Percentiles rank a stretch among this genome's conserved stretches.
Evolutionary conservation across 2,888 invertebrate genomes (phyloP).

Genomic region (Ctenicera cuprea): DNA sequence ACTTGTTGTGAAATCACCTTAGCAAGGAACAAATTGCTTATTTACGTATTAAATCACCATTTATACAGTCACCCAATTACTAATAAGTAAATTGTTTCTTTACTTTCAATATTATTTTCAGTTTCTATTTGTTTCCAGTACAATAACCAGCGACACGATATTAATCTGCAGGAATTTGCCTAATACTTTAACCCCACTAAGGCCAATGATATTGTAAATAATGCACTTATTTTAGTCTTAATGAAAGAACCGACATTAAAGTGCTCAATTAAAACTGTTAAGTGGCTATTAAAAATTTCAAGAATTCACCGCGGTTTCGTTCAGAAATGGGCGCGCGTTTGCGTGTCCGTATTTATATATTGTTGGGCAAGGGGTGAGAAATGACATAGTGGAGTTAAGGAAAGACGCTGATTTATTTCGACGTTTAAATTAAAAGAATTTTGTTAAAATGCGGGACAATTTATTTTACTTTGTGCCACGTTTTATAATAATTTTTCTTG

Average conservation of each 20-base stretch:
- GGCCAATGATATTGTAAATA: neutral
- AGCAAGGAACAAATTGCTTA: no score
- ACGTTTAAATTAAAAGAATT: slow-evolving; percentile 46
- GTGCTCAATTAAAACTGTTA: slow-evolving; percentile 29
- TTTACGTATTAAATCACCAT: no score
- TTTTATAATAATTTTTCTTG: slow-evolving; percentile 27
- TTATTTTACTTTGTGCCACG: slow-evolving; percentile 28
- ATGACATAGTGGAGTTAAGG: slow-evolving; percentile 31
- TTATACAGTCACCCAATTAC: no score
- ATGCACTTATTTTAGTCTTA: neutral
- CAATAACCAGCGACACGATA: no score
- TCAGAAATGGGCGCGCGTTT: slow-evolving; percentile 5
- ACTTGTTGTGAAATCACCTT: no score
- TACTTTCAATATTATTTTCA: no score
- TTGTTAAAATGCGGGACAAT: slow-evolving; percentile 27
- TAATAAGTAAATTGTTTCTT: no score
- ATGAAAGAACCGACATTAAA: slow-evolving; percentile 9
- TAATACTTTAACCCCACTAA: no score
- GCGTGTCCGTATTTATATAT: slow-evolving; percentile 26
- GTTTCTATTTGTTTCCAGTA: no score
- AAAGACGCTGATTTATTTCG: slow-evolving; percentile 42
- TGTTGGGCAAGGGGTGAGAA: slow-evolving; percentile 31
- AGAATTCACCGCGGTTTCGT: slow-evolving; percentile 21
- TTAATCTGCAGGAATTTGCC: no score
- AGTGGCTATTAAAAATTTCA: slow-evolving; percentile 27